A percentile compares a stretch with the other conserved stretches of the same genome.
These are phyloP conservation scores for Metridium senile DNA, from an alignment of 92 coral and sea anemone species.

Conservation along the genomic window DNA sequence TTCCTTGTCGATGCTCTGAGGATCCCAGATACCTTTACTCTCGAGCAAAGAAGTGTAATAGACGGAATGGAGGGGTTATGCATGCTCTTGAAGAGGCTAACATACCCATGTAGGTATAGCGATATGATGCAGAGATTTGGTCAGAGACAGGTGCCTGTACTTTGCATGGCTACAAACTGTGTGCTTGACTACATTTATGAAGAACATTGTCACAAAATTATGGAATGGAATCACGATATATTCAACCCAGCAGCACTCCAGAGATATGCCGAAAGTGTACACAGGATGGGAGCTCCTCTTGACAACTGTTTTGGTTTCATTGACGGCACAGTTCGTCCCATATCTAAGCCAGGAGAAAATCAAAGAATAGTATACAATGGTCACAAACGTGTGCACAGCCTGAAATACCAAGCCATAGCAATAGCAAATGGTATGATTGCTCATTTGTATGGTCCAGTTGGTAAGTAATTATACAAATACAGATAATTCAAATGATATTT, in stretches of 20 bases:
- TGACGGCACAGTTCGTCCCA: no score
- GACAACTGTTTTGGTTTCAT: no score
- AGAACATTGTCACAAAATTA: constrained; percentile 42
- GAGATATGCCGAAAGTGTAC: constrained; percentile 28
- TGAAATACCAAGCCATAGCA: no score
- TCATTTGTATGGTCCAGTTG: no score
- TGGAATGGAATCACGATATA: constrained; percentile 55
- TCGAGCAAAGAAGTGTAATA: constrained; percentile 51
- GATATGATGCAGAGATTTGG: constrained; percentile 58
- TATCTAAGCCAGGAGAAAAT: no score
- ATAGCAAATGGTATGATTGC: no score
- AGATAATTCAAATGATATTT: no score
- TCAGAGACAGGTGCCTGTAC: constrained; percentile 54
- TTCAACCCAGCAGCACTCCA: constrained; percentile 48
- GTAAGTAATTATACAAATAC: no score
- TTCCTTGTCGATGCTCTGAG: no score
- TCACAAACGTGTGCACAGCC: no score
- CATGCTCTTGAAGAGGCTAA: constrained; percentile 55
- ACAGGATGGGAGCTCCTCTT: constrained; percentile 49
- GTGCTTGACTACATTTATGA: constrained; percentile 60
- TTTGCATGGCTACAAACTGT: constrained; percentile 67
- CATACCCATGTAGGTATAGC: constrained; percentile 58
- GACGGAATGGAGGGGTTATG: constrained; percentile 60
- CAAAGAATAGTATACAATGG: no score
- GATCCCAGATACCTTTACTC: constrained; percentile 42